Evolutionary conservation across 2,113 vertebrate species (phyloP).

Genomic region (Scomber scombrus): DNA sequence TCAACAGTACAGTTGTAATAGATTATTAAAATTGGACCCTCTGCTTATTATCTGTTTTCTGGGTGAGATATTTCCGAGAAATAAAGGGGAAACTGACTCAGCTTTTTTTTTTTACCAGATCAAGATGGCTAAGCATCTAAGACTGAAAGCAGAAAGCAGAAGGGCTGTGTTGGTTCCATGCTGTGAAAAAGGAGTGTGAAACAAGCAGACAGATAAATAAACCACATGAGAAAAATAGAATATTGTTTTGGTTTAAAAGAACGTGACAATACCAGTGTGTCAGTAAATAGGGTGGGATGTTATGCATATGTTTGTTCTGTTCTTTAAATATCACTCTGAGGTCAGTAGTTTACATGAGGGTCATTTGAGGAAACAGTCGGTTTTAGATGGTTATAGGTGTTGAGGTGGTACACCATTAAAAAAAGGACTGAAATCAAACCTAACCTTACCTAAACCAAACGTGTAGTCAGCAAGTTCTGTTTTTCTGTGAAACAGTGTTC

Average conservation of each 20-base stretch:
- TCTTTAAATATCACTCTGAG: background rate
- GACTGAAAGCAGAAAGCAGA: background rate
- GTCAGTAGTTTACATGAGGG: background rate
- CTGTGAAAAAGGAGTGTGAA: background rate
- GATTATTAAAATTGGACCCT: background rate
- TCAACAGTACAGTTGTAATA: no score
- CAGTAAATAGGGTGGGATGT: no score
- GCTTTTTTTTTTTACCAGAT: background rate
- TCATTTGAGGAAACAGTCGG: conserved; percentile 4
- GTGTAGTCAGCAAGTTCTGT: conserved; percentile 9
- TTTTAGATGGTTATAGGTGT: background rate
- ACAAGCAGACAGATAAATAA: background rate
- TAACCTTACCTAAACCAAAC: background rate
- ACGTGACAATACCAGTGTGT: background rate
- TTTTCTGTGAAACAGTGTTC: background rate
- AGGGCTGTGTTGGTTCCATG: background rate
- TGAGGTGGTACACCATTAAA: background rate
- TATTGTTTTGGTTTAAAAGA: background rate
- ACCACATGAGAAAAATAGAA: background rate
- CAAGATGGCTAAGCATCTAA: background rate
- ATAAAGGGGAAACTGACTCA: background rate
- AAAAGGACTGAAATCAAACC: background rate
- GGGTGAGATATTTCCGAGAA: conserved; percentile 12
- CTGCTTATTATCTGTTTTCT: background rate
- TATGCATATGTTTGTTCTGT: background rate